Conservation (phyloP, 2,888 invertebrate genomes). For the Pterobdella sp. region DNA sequence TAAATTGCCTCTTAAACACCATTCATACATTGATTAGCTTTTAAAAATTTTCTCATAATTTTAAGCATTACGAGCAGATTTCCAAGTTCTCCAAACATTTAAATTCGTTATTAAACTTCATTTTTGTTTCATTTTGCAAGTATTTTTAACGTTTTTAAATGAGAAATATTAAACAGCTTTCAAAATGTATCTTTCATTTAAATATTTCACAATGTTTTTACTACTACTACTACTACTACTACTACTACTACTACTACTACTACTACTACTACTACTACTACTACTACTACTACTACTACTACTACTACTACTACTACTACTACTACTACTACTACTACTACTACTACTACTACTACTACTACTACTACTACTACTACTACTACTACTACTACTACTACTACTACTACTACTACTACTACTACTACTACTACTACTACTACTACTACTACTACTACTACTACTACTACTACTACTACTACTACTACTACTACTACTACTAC, state of each 20-base stretch:
- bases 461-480: constrained; percentile 11
- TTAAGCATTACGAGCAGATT: too few species aligned
- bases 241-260: constrained; percentile 1
- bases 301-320: constrained; percentile 23
- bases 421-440: constrained; percentile 11
- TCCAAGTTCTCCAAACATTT: too few species aligned
- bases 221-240: background rate
- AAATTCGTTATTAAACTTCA: too few species aligned
- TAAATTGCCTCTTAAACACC: too few species aligned
- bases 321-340: constrained; percentile 21
- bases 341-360: constrained; percentile 15
- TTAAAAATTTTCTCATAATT: too few species aligned
- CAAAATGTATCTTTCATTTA: constrained; percentile 2
- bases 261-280: constrained; percentile 3
- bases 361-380: constrained; percentile 13
- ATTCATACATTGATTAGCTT: too few species aligned
- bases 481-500: constrained; percentile 11
- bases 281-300: constrained; percentile 7
- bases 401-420: constrained; percentile 11
- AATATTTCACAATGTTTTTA: background rate
- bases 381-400: constrained; percentile 14
- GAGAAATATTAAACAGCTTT: too few species aligned
- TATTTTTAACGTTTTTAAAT: too few species aligned
- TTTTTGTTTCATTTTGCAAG: too few species aligned
- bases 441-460: constrained; percentile 11